phyloP scores from a whole-genome alignment of 2,113 vertebrate species.

The Xyrauchen texanus region DNA sequence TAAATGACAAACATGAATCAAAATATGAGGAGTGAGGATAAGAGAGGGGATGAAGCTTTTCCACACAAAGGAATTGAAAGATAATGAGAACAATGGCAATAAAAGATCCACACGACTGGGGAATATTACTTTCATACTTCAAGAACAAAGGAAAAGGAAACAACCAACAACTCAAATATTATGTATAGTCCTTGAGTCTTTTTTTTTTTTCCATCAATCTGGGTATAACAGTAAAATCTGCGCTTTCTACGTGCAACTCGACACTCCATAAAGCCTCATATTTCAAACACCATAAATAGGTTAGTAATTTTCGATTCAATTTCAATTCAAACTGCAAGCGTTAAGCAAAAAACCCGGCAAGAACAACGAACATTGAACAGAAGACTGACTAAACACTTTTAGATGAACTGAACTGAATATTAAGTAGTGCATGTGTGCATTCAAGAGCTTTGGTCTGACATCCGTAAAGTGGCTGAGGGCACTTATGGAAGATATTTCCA shows the following conservation, averaged over 20 bases:
- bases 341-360: neutral
- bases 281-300: conserved; percentile 54
- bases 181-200: conserved; percentile 50
- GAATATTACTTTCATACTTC: conserved; percentile 2
- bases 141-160: conserved; percentile 38
- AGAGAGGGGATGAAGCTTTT: conserved; percentile 15
- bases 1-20: conserved; percentile 36
- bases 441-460: conserved; percentile 49
- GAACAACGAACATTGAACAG: conserved; percentile 36
- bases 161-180: conserved; percentile 31
- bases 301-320: conserved; percentile 53
- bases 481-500: conserved; percentile 23
- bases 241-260: conserved; percentile 28
- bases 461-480: conserved; percentile 6
- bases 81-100: conserved; percentile 27
- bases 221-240: conserved; percentile 11
- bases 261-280: conserved; percentile 14
- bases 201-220: conserved; percentile 1
- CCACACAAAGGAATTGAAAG: conserved; percentile 20
- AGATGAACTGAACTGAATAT: conserved; percentile 5
- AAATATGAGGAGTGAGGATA: conserved; percentile 19
- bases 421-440: conserved; percentile 33
- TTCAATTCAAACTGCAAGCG: conserved; percentile 56
- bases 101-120: conserved; percentile 21
- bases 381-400: neutral